Conservation (phyloP, 2,888 invertebrate species). For the Archips xylosteana region DNA sequence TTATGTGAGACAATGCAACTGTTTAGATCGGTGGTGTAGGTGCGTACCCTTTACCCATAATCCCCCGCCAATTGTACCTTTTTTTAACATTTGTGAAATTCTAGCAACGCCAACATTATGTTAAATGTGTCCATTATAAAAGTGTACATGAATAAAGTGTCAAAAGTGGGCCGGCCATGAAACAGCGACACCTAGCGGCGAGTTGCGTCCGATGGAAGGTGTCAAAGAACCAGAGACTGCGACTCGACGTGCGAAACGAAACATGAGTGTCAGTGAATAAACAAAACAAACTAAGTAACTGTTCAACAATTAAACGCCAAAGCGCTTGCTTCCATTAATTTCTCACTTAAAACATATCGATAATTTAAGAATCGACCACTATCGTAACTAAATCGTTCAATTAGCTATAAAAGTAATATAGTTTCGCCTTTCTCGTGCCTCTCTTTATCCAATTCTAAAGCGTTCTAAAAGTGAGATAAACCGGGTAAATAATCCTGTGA, state of each 20-base stretch:
- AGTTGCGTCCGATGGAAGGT: slow-evolving; percentile 79
- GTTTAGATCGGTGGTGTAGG: slow-evolving; percentile 40
- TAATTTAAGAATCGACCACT: slow-evolving; percentile 74
- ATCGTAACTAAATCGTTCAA: slow-evolving; percentile 60
- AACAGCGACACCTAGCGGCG: slow-evolving; percentile 71
- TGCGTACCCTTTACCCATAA: slow-evolving; percentile 31
- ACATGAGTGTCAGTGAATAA: slow-evolving; percentile 69
- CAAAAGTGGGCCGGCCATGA: slow-evolving; percentile 83
- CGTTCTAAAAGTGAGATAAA: slow-evolving; percentile 67
- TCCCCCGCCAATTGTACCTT: slow-evolving; percentile 52
- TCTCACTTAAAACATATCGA: slow-evolving; percentile 78
- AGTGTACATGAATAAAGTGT: slow-evolving; percentile 79
- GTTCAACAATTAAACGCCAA: slow-evolving; percentile 70
- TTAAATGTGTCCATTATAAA: slow-evolving; percentile 75
- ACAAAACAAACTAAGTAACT: slow-evolving; percentile 49
- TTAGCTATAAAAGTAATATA: slow-evolving; percentile 67
- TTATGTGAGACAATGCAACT: slow-evolving; percentile 77
- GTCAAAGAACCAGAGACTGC: slow-evolving; percentile 81
- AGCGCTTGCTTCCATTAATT: slow-evolving; percentile 83
- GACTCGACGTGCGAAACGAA: slow-evolving; percentile 81
- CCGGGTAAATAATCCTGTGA: slow-evolving; percentile 73
- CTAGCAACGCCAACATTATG: slow-evolving; percentile 57
- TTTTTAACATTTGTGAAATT: slow-evolving; percentile 50
- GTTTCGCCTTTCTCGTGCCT: slow-evolving; percentile 82
- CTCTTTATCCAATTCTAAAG: slow-evolving; percentile 75